Base-by-base conservation (phyloP, 1,140 invertebrate species). In the Tetraneura akinire region DNA sequence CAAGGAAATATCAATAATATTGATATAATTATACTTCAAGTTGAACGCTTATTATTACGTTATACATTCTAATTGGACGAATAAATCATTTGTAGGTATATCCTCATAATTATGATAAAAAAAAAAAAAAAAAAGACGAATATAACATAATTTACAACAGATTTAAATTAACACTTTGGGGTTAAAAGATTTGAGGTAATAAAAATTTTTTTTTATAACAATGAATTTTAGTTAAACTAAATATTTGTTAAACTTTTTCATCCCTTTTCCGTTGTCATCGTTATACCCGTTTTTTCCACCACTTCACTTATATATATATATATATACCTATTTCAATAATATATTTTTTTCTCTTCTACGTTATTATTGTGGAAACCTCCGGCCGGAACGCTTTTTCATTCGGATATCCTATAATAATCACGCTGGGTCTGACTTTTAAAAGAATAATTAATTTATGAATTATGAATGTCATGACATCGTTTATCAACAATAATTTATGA, bases 331-430 rank as follows among this genome's bases (percentile, higher is more conserved):
- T 76, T 76, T 18, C 32, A 55, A 55, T 76, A 60, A 78, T 18
- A 78, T 23, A 37, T n/a, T 49, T 57, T 45, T 73, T 55, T 55
- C 55, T 74, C 26, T 53, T 66, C 5, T 29, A 14, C 21, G 3
- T 14, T 23, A 62, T 62, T 78, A 55, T 78, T 78, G 45, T 45
- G 32, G 23, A 47, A 78, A 60, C 16, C 29, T 78, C 37, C 53
- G 37, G 55, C 55, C 55, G 74, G 32, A 62, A 78, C 53, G 51
- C 14, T 42, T 78, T 78, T 76, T 76, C 16, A 76, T 21, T 76
- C 71, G 71, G 74, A 78, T 78, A 78, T 78, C 74, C 74, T 62
- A 78, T 21, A 62, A 60, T 60, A 78, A 78, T 78, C 74, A 62
- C 74, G 18, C 32, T 55, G 51, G 29, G 51, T 57, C 29, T 29